Base-by-base conservation (phyloP, 2,113 vertebrate genomes). In the Dromaius novaehollandiae region DNA sequence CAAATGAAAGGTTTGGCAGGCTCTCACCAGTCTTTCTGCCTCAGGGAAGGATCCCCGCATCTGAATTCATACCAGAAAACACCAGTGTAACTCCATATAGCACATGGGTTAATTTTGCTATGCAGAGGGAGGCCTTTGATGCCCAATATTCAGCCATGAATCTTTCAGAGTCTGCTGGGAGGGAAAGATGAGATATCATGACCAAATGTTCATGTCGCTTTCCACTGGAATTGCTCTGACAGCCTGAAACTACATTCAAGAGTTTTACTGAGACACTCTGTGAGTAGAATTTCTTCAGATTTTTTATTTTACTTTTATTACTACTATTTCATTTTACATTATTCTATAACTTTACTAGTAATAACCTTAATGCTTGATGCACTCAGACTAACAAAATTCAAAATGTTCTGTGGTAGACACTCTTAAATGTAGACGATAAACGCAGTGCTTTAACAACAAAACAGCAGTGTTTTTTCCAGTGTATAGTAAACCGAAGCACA, bases 361-460 rank as follows among this genome's bases (percentile, higher is more conserved):
- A 73, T 21, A 5, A 78, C 53, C 13, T 53, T 73, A 78, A 38
- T 20, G 24, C 7, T 86, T 50, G 18, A 36, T 88, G 38, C 17
- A 73, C 13, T 76, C 68, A 48, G 18, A 83, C 3, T 48, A 83
- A 21, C 4, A 55, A 32, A 30, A 30, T 80, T 88, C 22, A 42
- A n/a, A 82, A 65, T 40, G 3, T 44, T 82, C 18, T 71, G 42
- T 4, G 6, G 61, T 7, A 85, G 55, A n/a, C 6, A 83, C 11
- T 14, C 12, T 71, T 15, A 89, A 87, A 55, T 84, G 55, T 48
- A 71, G 76, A 94, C 46, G 14, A 44, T 64, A 96, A 97, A 93
- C 65, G 56, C 16, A n/a, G 16, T 6, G 8, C 74, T 93, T 94
- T 92, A 96, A 93, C 81, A 93, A 90, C 25, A 92, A 90, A 91